Evolutionary conservation across 1,140 invertebrate genomes (phyloP), one percentile per base, ranked within the genome.

Genomic region (Trissolcus basalis): DNA sequence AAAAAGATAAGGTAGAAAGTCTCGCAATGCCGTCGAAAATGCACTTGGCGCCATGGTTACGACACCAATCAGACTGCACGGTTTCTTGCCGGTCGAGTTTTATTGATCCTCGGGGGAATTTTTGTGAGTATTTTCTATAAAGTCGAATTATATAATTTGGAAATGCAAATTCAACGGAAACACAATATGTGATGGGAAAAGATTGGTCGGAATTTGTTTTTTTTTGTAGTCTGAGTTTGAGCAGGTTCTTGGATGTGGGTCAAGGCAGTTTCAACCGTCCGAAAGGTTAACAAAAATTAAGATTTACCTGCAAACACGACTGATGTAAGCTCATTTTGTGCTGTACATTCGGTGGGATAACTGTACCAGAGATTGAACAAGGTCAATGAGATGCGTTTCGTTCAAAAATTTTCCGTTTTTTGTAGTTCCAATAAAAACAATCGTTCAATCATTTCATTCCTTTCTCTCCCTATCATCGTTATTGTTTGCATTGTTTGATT

Each of bases 1-100:
- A 76, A 67, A 67, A 65, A 61, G 67, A 70, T 70, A 67, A 76
- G 56, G 60, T 76, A 76, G 73, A 76, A 76, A 76, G 73, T 76
- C 15, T 56, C 19, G 55, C 48, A 6, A 33, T 39, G 36, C 15
- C 13, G 14, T 64, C 56, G 55, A 65, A 55, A 70, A 70, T 53
- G 27, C 65, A 65, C 60, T 65, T 72, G 51, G 51, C 43, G 41
- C 55, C 70, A 55, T 55, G 61, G 47, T 76, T 70, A 61, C 61
- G 32, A 70, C 58, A 76, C 41, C 8, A 36, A 67, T 69, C 64
- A 27, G 33, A 11, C 16, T 33, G 44, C 13, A 15, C 27, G 12
- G 12, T 14, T 50, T 58, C 41, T 64, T 13, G 14, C 60, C 16
- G 60, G 68, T 67, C 16, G 11, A 48, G 58, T 53, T 55, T 48